These are phyloP conservation scores for Ivindomyrus marchei DNA, from an alignment of 2,113 vertebrate species.

Conservation along the genomic window DNA sequence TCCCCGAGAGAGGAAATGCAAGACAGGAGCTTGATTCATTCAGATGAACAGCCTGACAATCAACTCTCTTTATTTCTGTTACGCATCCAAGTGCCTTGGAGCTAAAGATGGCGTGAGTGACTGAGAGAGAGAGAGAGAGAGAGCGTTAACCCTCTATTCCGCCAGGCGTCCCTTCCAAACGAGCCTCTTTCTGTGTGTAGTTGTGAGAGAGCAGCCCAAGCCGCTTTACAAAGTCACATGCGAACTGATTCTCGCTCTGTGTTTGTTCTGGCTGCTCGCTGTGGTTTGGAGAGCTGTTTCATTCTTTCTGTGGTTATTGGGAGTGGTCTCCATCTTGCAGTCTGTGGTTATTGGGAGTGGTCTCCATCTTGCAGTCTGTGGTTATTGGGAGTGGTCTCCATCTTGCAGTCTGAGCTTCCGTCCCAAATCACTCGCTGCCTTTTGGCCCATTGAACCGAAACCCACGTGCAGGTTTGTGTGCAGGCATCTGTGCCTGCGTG, in stretches of 20 bases:
- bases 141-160: not conserved
- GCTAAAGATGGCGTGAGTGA: slow-evolving; percentile 11
- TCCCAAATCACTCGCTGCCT: not conserved
- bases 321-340: slow-evolving; percentile 13
- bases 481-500: not conserved
- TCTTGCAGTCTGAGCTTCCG: slow-evolving; percentile 12
- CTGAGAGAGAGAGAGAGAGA: not conserved
- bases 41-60: slow-evolving; percentile 51
- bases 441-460: not conserved
- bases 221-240: not conserved
- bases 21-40: slow-evolving; percentile 63
- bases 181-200: not conserved
- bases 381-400: slow-evolving; percentile 16
- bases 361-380: slow-evolving; percentile 3
- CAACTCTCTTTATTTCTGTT: slow-evolving; percentile 53
- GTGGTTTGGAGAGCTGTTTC: not conserved
- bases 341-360: slow-evolving; percentile 16
- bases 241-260: not conserved
- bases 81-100: slow-evolving; percentile 21
- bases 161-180: not conserved
- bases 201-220: not conserved
- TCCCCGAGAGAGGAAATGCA: slow-evolving; percentile 23
- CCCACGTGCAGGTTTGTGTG: not conserved
- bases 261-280: not conserved
- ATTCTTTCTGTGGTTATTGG: slow-evolving; percentile 16